A percentile compares a stretch with the other conserved stretches of the same genome.
Evolutionary conservation across 2,888 invertebrate species (phyloP).

Genomic region (Cerastis rubricosa): DNA sequence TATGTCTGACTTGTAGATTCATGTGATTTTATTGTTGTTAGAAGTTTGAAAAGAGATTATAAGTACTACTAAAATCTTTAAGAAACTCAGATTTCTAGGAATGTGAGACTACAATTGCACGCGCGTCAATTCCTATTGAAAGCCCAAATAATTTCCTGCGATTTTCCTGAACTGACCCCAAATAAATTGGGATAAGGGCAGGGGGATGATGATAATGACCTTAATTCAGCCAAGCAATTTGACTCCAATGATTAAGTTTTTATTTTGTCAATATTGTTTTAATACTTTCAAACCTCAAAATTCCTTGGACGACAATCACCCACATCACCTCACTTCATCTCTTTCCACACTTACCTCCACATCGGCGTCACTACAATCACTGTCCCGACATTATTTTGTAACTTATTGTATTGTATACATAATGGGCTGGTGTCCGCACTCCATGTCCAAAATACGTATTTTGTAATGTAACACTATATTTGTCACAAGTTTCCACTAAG

Average conservation of each 20-base stretch:
- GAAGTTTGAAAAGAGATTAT: background rate
- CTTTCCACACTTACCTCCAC: constrained; percentile 26
- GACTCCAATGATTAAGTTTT: background rate
- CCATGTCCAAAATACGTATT: constrained; percentile 17
- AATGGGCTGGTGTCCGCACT: background rate
- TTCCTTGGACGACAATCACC: constrained; percentile 6
- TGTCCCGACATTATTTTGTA: constrained; percentile 38
- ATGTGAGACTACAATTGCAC: background rate
- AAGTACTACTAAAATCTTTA: background rate
- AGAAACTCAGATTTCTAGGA: background rate
- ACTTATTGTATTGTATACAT: constrained; percentile 1
- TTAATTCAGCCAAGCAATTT: background rate
- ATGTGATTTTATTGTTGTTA: background rate
- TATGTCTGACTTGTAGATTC: background rate
- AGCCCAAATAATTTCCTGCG: background rate
- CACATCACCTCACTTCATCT: constrained; percentile 25
- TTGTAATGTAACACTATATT: constrained; percentile 40
- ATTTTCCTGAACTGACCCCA: background rate
- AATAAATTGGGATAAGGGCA: too few species aligned
- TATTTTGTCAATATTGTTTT: background rate
- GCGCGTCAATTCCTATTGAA: background rate
- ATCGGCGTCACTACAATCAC: constrained; percentile 50
- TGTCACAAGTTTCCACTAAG: constrained; percentile 36
- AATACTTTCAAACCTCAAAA: background rate
- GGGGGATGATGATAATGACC: too few species aligned